A percentile compares a stretch with the other conserved stretches of the same genome.
Conservation (phyloP, 2,888 invertebrate species). For the Antheraea assamensis region DNA sequence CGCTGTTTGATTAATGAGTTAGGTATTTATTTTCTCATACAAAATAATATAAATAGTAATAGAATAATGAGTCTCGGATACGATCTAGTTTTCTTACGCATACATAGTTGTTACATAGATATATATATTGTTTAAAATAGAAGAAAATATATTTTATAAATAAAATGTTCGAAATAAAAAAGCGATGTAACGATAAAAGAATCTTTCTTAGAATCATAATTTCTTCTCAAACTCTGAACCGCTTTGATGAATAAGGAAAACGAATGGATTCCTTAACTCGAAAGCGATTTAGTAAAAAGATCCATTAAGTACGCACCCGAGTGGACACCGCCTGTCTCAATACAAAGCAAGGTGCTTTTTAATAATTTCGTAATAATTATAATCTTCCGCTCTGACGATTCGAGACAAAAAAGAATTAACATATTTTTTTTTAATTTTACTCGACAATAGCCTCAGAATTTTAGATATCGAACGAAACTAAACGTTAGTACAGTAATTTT, state of each 20-base stretch:
- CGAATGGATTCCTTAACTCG: constrained; percentile 19
- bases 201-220: not conserved
- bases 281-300: constrained; percentile 47
- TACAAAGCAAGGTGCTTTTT: constrained; percentile 57
- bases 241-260: constrained; percentile 20
- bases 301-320: constrained; percentile 48
- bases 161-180: not conserved
- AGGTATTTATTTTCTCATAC: too few relatives aligned
- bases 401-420: constrained; percentile 76
- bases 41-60: too few relatives aligned
- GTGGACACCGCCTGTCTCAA: constrained; percentile 40
- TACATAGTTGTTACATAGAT: not conserved
- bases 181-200: not conserved
- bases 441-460: constrained; percentile 75
- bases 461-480: constrained; percentile 69
- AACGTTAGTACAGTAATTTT: constrained; percentile 66
- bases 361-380: constrained; percentile 76
- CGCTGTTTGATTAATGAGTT: too few relatives aligned
- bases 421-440: constrained; percentile 77
- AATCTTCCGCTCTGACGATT: constrained; percentile 74
- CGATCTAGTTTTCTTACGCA: not conserved
- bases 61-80: too few relatives aligned
- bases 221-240: not conserved
- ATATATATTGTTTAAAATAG: not conserved
- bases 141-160: not conserved